phyloP scores from a whole-genome alignment of 2,113 vertebrate species.

The Anhinga rufa region DNA sequence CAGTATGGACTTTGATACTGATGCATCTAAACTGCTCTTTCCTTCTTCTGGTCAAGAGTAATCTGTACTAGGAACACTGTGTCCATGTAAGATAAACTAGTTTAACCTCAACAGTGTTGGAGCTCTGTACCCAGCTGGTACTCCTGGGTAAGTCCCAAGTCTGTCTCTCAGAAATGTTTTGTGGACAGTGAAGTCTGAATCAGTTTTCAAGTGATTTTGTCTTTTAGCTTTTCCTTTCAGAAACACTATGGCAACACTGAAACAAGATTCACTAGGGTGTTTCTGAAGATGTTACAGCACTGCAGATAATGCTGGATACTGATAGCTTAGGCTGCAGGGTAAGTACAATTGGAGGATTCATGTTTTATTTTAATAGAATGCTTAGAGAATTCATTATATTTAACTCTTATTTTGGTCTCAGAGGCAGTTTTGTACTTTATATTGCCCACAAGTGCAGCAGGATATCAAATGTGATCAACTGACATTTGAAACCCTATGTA shows the following conservation, averaged over 20 bases:
- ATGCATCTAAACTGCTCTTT: not conserved
- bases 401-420: not conserved
- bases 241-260: not conserved
- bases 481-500: not conserved
- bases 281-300: not conserved
- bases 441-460: not conserved
- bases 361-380: not conserved
- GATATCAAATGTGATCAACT: not conserved
- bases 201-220: not conserved
- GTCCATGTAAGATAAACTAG: not conserved
- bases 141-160: not conserved
- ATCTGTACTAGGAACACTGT: not conserved
- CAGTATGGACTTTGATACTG: not conserved
- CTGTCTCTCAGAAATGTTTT: not conserved
- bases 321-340: not conserved
- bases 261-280: not conserved
- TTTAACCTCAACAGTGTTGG: not conserved
- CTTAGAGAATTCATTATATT: not conserved
- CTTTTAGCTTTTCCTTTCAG: not conserved
- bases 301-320: not conserved
- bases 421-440: not conserved
- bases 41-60: not conserved
- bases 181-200: not conserved
- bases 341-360: not conserved
- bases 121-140: not conserved